phyloP scores from a whole-genome alignment of 2,113 vertebrate species.

The Dromaius novaehollandiae region DNA sequence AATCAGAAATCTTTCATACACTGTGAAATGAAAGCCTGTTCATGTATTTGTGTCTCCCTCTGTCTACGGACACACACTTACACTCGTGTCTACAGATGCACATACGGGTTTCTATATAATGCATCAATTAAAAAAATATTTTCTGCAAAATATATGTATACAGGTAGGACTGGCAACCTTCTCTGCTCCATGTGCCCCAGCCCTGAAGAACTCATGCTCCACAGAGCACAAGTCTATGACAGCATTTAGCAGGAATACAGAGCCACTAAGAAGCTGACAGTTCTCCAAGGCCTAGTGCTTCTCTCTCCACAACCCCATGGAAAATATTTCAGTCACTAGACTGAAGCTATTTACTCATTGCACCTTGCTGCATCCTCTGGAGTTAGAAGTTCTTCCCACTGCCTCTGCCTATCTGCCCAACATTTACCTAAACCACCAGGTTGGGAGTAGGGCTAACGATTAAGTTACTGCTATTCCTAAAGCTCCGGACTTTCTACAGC shows the following conservation, averaged over 20 bases:
- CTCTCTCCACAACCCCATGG: background rate
- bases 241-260: background rate
- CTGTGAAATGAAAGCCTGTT: background rate
- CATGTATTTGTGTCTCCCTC: background rate
- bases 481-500: background rate
- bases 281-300: background rate
- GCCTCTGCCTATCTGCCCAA: background rate
- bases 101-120: background rate
- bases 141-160: background rate
- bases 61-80: background rate
- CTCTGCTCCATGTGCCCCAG: background rate
- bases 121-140: background rate
- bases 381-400: background rate
- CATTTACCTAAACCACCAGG: background rate
- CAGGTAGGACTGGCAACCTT: background rate
- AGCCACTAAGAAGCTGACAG: background rate
- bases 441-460: rapidly evolving
- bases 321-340: too few species aligned
- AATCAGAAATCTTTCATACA: background rate
- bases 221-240: background rate
- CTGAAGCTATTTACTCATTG: background rate
- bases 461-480: background rate
- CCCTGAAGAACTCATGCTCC: background rate
- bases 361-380: too few species aligned
- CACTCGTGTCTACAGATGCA: too few species aligned